Base-by-base conservation (phyloP, 2,888 invertebrate species). In the Desoria tigrina region DNA sequence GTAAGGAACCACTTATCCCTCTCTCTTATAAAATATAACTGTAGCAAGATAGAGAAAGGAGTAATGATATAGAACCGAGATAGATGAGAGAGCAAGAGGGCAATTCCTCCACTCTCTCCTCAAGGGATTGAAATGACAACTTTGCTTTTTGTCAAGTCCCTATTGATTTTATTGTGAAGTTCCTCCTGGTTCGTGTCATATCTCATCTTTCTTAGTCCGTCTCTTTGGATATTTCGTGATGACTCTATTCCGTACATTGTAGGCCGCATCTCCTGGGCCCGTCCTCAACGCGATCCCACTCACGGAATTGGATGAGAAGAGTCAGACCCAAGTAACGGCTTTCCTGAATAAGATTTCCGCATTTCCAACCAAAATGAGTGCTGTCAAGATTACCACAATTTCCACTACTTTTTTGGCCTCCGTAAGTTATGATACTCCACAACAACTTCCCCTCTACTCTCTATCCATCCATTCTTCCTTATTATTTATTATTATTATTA, bases 401-500 rank as follows among this genome's bases (percentile, higher is more conserved):
- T 74, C 72, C 0, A 71, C 71, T 2, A 71, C 74, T 1, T 74
- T 74, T 65, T 61, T 74, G 16, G 72, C 74, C 14, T 74, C 74
- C 51, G 72, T 73, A 65, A 62, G 58, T 57, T 65, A 39, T 45
- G 58, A 56, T 28, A 49, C n/a, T n/a, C n/a, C n/a, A n/a, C n/a
- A n/a, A n/a, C 45, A 58, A 58, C 49, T 58, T 58, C 45, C 49
- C 21, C 37, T 57, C 26, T 28, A n/a, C 37, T 57, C 26, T 18
- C 18, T 24, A 7, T 51, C 51, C 23, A 24, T 26, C 45, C 45
- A n/a, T 45, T 16, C 32, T 32, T 11, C 11, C 32, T 32, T 32
- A 11, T 32, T 32, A 32, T 32, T 32, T n/a, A n/a, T n/a, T n/a
- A n/a, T n/a, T n/a, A n/a, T n/a, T n/a, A n/a, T n/a, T n/a, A n/a